Conservation (phyloP, 2,113 vertebrate species). For the Salvelinus sp. region DNA sequence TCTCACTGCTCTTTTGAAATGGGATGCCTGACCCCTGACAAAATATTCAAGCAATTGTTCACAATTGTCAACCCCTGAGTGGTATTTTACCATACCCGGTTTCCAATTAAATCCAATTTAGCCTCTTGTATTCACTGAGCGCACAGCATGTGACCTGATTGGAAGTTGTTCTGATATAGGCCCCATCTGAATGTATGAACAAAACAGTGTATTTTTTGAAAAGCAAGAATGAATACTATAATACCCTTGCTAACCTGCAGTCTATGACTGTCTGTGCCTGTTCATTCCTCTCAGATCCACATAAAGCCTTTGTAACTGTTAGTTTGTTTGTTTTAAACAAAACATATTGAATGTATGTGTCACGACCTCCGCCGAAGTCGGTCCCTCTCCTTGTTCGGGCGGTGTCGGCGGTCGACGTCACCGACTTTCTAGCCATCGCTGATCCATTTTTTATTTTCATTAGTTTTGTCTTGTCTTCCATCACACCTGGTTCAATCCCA, state of each 20-base stretch:
- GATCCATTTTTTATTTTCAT: too few relatives aligned
- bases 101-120: constrained; percentile 7
- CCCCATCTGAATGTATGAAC: background rate
- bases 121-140: background rate
- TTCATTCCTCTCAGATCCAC: background rate
- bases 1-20: background rate
- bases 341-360: too few relatives aligned
- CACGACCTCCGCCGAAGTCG: too few relatives aligned
- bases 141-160: constrained; percentile 2
- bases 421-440: too few relatives aligned
- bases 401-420: too few relatives aligned
- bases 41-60: background rate
- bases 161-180: background rate
- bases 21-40: background rate
- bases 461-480: too few relatives aligned
- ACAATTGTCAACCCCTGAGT: background rate
- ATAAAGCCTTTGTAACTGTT: background rate
- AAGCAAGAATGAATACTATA: background rate
- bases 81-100: background rate
- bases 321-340: too few relatives aligned
- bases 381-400: too few relatives aligned
- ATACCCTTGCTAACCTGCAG: background rate
- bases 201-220: background rate
- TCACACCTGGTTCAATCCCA: too few relatives aligned
- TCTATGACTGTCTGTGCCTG: background rate